These are phyloP conservation scores for Hydrozoanthus gracilis DNA, from an alignment of 92 coral and sea anemone genomes.

Conservation along the genomic window DNA sequence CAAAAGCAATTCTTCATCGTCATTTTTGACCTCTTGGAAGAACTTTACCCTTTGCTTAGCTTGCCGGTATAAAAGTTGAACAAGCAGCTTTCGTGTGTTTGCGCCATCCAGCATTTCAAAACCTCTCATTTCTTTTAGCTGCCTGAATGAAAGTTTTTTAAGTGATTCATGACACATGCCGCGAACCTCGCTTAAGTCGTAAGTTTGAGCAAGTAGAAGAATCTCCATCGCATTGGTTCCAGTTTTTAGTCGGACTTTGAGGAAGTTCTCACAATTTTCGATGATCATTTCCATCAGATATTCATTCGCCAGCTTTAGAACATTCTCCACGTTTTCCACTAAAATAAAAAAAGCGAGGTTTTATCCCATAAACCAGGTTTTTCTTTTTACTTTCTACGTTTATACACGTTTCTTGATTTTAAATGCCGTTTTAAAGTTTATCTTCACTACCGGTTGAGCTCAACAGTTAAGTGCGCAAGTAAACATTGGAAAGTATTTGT, in stretches of 20 bases:
- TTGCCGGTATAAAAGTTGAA: background rate
- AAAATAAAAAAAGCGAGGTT: too few relatives aligned
- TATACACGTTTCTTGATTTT: too few relatives aligned
- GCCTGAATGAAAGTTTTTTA: background rate
- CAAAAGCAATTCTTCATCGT: too few relatives aligned
- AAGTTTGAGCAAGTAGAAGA: constrained; percentile 23
- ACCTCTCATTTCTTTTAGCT: background rate
- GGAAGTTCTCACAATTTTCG: constrained; percentile 36
- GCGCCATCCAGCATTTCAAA: constrained; percentile 25
- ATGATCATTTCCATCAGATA: constrained; percentile 45
- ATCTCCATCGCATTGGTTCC: constrained; percentile 24
- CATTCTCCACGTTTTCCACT: constrained; percentile 50
- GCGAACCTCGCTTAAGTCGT: constrained; percentile 23
- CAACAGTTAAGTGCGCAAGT: too few relatives aligned
- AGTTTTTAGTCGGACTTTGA: constrained; percentile 16
- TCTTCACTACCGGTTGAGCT: too few relatives aligned
- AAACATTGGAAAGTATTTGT: too few relatives aligned
- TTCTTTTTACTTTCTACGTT: too few relatives aligned
- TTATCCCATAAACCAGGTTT: too few relatives aligned
- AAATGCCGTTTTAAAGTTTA: too few relatives aligned
- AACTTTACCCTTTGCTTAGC: too few relatives aligned
- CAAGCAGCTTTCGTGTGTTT: constrained; percentile 22
- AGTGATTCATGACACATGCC: background rate
- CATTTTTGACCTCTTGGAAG: too few relatives aligned
- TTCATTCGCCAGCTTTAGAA: constrained; percentile 58